Conservation (phyloP, 2,113 vertebrate genomes). For the cattle (Bos taurus) region DNA sequence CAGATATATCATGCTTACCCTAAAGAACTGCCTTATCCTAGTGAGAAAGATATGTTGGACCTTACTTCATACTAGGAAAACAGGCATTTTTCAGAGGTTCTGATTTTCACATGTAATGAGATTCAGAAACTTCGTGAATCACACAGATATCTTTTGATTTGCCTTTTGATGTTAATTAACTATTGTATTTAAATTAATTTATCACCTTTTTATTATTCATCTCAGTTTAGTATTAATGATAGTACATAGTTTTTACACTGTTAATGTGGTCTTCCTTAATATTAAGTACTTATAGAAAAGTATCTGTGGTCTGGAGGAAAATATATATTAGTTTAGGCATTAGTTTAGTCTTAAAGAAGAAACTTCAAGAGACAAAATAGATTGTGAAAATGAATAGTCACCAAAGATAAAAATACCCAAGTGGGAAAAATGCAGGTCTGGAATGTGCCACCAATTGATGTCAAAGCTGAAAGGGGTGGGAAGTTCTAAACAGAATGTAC, state of each 20-base stretch:
- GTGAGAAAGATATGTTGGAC: not conserved
- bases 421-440: not conserved
- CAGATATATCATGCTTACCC: not conserved
- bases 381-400: not conserved
- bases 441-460: not conserved
- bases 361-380: not conserved
- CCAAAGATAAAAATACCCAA: not conserved
- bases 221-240: conserved; percentile 20
- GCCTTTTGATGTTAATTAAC: not conserved
- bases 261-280: not conserved
- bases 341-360: not conserved
- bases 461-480: not conserved
- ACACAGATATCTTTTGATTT: not conserved
- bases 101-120: not conserved
- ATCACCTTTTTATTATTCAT: not conserved
- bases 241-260: not conserved
- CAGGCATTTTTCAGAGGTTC: not conserved
- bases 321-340: not conserved
- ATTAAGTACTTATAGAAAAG: not conserved
- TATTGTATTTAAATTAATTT: not conserved
- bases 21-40: not conserved
- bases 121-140: not conserved
- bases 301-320: not conserved
- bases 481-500: not conserved
- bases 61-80: not conserved